Base-by-base conservation (phyloP, 1,140 invertebrate genomes). In the Neodiprion fabricii region DNA sequence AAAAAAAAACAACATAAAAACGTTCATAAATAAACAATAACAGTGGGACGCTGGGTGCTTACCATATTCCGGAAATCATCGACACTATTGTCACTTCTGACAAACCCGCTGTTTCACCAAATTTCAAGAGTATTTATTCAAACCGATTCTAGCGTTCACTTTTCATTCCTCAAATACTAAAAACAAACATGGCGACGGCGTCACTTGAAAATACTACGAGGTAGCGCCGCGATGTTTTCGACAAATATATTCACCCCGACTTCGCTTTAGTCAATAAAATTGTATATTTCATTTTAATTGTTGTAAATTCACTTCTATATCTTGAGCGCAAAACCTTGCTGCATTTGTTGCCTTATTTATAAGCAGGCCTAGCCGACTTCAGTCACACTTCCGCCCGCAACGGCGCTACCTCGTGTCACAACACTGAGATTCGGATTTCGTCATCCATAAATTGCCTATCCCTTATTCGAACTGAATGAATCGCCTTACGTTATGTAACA, bases 111-210 rank as follows among this genome's bases (percentile, higher is more conserved):
- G 2, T 40, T 40, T 40, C 28, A 40, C 28, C 28, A 40, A 40
- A 40, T 40, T 3, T 40, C 28, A 5, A 40, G n/a, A 9, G n/a
- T 17, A 14, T 61, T 61, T 61, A 61, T 61, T 61, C 53, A 61
- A 61, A 61, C 53, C 53, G 53, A 5, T 61, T 61, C 53, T 12
- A 12, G 53, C 53, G 53, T 61, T 61, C 53, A 17, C 53, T 7
- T 61, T 61, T 61, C 53, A 61, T 61, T 17, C 53, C 53, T 17
- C 53, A 17, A 61, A 61, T 14, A 61, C 53, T 61, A 61, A 61
- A 61, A 61, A 61, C 53, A 61, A 61, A 61, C 53, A 61, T 61
- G 53, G 53, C 53, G 53, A 61, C 53, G 53, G 53, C 53, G 53
- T 61, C 53, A 61, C 53, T 61, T 9, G 11, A 61, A 61, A 61